These are phyloP conservation scores for Austrofundulus limnaeus DNA, from an alignment of 2,113 vertebrate species.

Conservation along the genomic window DNA sequence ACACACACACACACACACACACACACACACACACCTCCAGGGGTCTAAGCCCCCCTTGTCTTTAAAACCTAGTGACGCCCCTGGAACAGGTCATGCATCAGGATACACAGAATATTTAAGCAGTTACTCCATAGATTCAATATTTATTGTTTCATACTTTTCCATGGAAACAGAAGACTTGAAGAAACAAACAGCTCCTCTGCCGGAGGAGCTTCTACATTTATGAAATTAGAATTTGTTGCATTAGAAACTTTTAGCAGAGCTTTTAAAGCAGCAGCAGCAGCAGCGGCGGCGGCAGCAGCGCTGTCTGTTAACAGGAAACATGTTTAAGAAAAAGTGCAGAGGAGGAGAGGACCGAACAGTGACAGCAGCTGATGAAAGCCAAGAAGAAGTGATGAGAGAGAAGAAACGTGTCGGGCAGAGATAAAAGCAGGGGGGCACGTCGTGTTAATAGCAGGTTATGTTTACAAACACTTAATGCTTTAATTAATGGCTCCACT, in stretches of 20 bases:
- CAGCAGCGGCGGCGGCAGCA: neutral
- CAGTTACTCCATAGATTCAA: too few species aligned
- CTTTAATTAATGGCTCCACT: slow-evolving; percentile 37
- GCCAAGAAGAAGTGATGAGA: slow-evolving; percentile 8
- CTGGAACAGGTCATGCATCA: too few species aligned
- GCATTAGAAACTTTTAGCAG: slow-evolving; percentile 25
- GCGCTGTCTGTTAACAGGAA: slow-evolving; percentile 25
- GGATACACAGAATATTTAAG: too few species aligned
- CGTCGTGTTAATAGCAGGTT: slow-evolving; percentile 19
- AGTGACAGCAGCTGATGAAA: slow-evolving; percentile 4
- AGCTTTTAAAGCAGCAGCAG: slow-evolving; percentile 25
- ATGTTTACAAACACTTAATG: slow-evolving; percentile 36
- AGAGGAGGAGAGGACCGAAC: slow-evolving; percentile 5
- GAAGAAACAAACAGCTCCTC: too few species aligned
- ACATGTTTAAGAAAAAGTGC: slow-evolving; percentile 34
- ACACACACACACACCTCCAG: too few species aligned
- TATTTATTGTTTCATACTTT: too few species aligned
- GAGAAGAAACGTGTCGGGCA: slow-evolving; percentile 24
- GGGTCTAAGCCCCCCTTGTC: too few species aligned
- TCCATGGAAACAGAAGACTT: too few species aligned
- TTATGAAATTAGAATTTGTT: too few species aligned
- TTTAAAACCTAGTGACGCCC: too few species aligned
- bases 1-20: too few species aligned
- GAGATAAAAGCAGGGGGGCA: slow-evolving; percentile 32
- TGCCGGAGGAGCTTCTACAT: too few species aligned